These are phyloP conservation scores for Drosophila seclusa DNA, from an alignment of 2,888 invertebrate species.

Conservation along the genomic window DNA sequence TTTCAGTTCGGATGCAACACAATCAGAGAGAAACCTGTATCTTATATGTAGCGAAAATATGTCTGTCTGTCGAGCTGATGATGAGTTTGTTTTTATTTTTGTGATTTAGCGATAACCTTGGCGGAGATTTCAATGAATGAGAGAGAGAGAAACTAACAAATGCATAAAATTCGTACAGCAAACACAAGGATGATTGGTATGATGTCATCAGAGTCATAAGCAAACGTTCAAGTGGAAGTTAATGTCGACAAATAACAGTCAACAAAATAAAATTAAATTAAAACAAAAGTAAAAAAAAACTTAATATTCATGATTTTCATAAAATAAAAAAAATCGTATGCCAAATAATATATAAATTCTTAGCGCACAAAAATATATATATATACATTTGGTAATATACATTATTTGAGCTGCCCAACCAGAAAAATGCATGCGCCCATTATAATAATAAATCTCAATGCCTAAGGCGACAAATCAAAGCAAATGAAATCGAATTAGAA, in stretches of 20 bases:
- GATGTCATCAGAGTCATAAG: conserved; percentile 58
- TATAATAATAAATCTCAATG: conserved; percentile 65
- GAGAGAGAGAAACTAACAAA: conserved; percentile 51
- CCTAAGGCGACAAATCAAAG: conserved; percentile 33
- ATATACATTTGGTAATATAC: neutral
- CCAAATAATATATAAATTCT: neutral
- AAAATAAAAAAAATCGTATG: neutral
- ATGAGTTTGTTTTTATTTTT: conserved; percentile 29
- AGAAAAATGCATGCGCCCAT: neutral
- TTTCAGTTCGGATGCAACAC: conserved; percentile 57
- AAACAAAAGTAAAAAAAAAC: neutral
- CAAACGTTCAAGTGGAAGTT: conserved; percentile 4
- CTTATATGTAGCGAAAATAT: conserved; percentile 6
- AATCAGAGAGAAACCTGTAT: conserved; percentile 45
- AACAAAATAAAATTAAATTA: neutral
- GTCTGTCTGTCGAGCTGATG: conserved; percentile 33
- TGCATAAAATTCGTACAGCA: conserved; percentile 61
- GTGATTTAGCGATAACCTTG: conserved; percentile 74
- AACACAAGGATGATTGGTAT: conserved; percentile 68
- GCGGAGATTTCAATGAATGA: conserved; percentile 70
- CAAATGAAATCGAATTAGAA: conserved; percentile 16
- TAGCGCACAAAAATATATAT: neutral
- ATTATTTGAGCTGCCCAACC: neutral
- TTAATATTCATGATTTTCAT: neutral
- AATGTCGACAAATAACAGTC: neutral